phyloP scores from a whole-genome alignment of 2,888 invertebrate genomes.

The Trachelus tabidus region DNA sequence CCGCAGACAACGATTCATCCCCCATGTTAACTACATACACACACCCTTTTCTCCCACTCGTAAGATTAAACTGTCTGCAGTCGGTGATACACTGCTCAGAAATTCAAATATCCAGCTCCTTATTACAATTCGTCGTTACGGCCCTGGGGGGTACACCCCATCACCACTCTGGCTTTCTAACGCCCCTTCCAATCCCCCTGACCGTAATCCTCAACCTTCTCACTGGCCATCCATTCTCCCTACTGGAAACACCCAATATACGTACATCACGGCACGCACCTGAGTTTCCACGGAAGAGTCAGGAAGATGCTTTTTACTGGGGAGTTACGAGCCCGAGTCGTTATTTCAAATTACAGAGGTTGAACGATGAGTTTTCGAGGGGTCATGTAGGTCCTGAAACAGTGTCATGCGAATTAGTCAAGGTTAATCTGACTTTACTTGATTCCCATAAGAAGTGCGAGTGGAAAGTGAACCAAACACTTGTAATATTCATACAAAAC shows the following conservation, averaged over 20 bases:
- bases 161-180: not conserved
- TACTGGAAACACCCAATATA: not conserved
- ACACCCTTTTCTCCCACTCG: conserved; percentile 32
- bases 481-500: not conserved
- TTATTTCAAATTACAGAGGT: not conserved
- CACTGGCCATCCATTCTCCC: not conserved
- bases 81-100: conserved; percentile 31
- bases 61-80: conserved; percentile 41
- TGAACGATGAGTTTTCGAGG: not conserved
- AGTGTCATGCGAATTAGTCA: not conserved
- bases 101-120: conserved; percentile 5
- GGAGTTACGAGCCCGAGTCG: not conserved
- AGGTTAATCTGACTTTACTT: not conserved
- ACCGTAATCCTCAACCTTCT: not conserved
- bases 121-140: conserved; percentile 3
- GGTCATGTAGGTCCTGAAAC: not conserved
- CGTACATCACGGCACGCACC: not conserved
- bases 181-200: not conserved
- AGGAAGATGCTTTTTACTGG: not conserved
- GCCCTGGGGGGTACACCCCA: not conserved
- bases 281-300: not conserved
- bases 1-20: conserved; percentile 2
- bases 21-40: conserved; percentile 12
- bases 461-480: not conserved
- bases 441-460: not conserved